Conservation (phyloP, 2,888 invertebrate genomes). For the Eupelmus urozonus region DNA sequence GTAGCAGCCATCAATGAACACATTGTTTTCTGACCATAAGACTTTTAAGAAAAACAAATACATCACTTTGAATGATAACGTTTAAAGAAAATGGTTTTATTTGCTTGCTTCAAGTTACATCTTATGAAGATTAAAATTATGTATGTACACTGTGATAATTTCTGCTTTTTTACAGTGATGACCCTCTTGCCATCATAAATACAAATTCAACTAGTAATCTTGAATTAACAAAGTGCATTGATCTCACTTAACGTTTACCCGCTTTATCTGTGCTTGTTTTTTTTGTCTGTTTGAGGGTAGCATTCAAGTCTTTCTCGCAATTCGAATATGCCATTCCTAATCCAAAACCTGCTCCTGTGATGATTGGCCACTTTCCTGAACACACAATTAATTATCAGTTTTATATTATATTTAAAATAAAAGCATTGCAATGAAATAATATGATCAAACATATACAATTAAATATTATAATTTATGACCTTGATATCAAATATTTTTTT, state of each 20-base stretch:
- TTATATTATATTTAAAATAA: background rate
- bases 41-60: background rate
- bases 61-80: conserved; percentile 2
- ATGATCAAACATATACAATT: conserved; percentile 6
- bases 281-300: conserved; percentile 66
- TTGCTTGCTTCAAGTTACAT: conserved; percentile 56
- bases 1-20: background rate
- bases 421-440: background rate
- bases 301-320: conserved; percentile 85
- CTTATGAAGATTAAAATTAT: conserved; percentile 54
- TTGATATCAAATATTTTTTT: too few relatives aligned
- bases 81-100: conserved; percentile 58
- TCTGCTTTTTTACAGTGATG: conserved; percentile 60
- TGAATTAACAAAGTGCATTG: conserved; percentile 45
- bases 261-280: conserved; percentile 29
- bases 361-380: conserved; percentile 90
- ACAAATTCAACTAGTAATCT: conserved; percentile 58
- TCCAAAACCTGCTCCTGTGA: conserved; percentile 92
- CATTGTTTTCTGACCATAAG: background rate
- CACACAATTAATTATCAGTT: conserved; percentile 59
- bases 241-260: conserved; percentile 8
- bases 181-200: conserved; percentile 45
- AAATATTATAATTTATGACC: conserved; percentile 5
- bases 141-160: conserved; percentile 63
- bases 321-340: conserved; percentile 94